Evolutionary conservation across 2,797 vertebrate species (phyloP).

Genomic region (Sitta carolinensis): DNA sequence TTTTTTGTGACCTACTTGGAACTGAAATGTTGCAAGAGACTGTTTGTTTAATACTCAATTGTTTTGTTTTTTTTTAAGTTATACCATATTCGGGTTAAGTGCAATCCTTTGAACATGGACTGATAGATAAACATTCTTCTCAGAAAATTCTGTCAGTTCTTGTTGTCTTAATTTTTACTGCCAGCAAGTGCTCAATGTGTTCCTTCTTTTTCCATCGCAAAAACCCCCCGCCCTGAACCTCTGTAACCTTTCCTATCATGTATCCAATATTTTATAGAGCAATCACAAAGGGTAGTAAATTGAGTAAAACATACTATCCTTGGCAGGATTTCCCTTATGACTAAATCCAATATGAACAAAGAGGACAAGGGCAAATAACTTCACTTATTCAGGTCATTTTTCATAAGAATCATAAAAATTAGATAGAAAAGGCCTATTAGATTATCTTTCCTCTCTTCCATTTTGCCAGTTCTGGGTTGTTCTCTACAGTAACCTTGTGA

Average conservation of each 20-base stretch:
- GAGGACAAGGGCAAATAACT: constrained; percentile 66
- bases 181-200: neutral
- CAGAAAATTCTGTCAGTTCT: neutral
- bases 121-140: neutral
- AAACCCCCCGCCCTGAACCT: neutral
- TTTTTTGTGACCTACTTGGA: neutral
- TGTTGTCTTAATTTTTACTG: neutral
- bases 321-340: constrained; percentile 47
- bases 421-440: constrained; percentile 14
- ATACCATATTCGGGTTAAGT: neutral
- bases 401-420: constrained; percentile 38
- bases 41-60: neutral
- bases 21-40: neutral
- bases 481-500: constrained; percentile 11
- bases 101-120: neutral
- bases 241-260: neutral
- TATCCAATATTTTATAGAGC: constrained; percentile 18
- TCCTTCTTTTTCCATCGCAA: neutral
- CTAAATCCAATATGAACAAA: constrained; percentile 43
- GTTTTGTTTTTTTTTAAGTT: neutral
- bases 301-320: constrained; percentile 9
- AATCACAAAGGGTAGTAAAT: constrained; percentile 21
- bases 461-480: neutral
- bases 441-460: neutral
- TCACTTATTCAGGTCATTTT: constrained; percentile 61